Base-by-base conservation (phyloP, 2,113 vertebrate genomes). In the Morphnarchus princeps region DNA sequence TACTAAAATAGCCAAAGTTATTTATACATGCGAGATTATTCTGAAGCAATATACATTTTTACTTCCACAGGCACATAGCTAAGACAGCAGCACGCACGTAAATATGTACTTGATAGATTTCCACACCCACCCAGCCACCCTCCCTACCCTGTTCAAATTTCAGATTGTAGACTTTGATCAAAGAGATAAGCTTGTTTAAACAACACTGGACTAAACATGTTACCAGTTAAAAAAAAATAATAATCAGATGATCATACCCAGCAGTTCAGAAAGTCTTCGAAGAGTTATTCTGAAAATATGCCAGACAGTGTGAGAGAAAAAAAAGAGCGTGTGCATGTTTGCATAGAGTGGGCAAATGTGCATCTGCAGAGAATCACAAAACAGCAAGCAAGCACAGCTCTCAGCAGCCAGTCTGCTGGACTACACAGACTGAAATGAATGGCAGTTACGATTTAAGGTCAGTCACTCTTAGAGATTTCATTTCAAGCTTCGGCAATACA, bases 151-250 rank as follows among this genome's bases (percentile, higher is more conserved):
- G 90, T 97, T 93, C 94, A 96, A 97, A 97, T 97, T 95, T 97
- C 95, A 96, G 73, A 87, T 95, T 66, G 91, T 89, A 97, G 97
- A 98, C 96, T 97, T 95, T 95, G 93, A 95, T 96, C 96, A 92
- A 93, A 94, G 95, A 97, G 97, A 97, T 98, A 97, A 98, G 95
- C 91, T 91, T 97, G 96, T 97, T 97, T 97, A 96, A 98, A 97
- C 89, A 96, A 97, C 76, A 73, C 97, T 79, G 92, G 84, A 95
- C 97, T 97, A 89, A 93, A 97, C 85, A 95, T 78, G 90, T 94
- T 91, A 65, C 80, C 57, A 82, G 84, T 95, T 76, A 74, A 92
- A 97, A 96, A 88, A 89, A 88, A 89, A 67, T 55, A 97, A 93
- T 87, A 96, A 96, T 95, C 91, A 97, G 97, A 95, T 34, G 13